These are phyloP conservation scores for Centruroides sculpturatus DNA, from an alignment of 1,140 invertebrate species.

Conservation along the genomic window DNA sequence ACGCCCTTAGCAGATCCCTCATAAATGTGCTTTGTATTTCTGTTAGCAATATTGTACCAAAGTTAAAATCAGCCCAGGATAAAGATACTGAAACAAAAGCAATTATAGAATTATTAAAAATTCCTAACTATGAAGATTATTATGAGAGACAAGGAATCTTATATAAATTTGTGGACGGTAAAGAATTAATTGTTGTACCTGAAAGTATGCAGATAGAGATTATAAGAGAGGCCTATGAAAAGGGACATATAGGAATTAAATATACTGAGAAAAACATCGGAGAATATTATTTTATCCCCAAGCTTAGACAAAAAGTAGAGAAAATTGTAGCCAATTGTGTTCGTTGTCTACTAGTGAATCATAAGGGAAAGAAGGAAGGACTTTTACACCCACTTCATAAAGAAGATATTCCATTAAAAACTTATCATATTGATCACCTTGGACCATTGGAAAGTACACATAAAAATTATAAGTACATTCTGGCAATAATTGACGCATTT, in stretches of 20 bases:
- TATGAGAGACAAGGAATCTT: neutral
- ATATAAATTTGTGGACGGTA: neutral
- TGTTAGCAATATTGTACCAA: neutral
- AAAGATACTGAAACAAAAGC: neutral
- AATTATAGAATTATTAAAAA: neutral
- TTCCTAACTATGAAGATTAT: neutral
- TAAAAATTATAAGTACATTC: too few species aligned
- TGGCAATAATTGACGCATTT: too few species aligned
- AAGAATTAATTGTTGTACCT: neutral
- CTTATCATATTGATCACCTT: neutral
- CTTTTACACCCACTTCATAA: neutral
- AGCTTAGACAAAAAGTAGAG: neutral
- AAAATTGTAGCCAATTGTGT: neutral
- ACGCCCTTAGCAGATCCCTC: slow-evolving; percentile 4
- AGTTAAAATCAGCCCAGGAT: neutral
- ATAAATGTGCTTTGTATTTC: neutral
- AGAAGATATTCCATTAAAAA: neutral
- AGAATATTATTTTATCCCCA: neutral
- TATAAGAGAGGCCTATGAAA: neutral
- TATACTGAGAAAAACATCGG: neutral
- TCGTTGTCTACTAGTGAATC: neutral
- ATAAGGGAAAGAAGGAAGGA: neutral
- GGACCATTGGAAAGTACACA: too few species aligned
- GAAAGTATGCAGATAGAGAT: neutral
- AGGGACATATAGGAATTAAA: neutral